phyloP scores from a whole-genome alignment of 1,140 invertebrate genomes.

The Ceratoteleas bidentatus region DNA sequence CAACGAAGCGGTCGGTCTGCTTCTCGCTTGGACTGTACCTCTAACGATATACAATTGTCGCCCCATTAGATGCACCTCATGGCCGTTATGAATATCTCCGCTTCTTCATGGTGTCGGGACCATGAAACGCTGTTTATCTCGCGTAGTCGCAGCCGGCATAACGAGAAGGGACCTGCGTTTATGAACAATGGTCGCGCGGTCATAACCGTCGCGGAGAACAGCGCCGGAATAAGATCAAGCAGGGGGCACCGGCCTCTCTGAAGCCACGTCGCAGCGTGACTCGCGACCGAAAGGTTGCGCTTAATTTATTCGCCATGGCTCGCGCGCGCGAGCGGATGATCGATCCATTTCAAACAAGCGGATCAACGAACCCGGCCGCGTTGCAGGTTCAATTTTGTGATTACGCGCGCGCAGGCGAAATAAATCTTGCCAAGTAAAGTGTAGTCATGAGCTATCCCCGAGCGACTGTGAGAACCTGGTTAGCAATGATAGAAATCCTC shows the following conservation, averaged over 20 bases:
- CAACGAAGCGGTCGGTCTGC: conserved; percentile 25
- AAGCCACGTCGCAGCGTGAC: conserved; percentile 36
- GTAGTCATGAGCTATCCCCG: conserved; percentile 40
- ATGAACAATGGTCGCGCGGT: conserved; percentile 73
- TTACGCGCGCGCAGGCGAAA: conserved; percentile 34
- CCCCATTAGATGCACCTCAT: conserved; percentile 76
- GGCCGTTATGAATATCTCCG: conserved; percentile 73
- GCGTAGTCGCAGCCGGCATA: conserved; percentile 67
- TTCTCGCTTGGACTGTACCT: conserved; percentile 71
- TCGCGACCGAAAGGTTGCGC: conserved; percentile 65
- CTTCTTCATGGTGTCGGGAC: conserved; percentile 67
- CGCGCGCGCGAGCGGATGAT: conserved; percentile 40
- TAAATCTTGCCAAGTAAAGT: conserved; percentile 46
- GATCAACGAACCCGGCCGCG: conserved; percentile 39
- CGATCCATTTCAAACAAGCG: conserved; percentile 61
- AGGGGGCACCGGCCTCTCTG: conserved; percentile 27
- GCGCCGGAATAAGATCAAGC: conserved; percentile 59
- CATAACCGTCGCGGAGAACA: conserved; percentile 66
- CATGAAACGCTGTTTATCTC: conserved; percentile 75
- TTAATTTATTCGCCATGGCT: conserved; percentile 72
- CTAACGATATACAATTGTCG: conserved; percentile 77
- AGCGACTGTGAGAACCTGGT: conserved; percentile 41
- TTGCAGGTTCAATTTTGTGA: conserved; percentile 55
- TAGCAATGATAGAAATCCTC: conserved; percentile 39
- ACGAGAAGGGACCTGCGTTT: conserved; percentile 72